phyloP scores from a whole-genome alignment of 2,888 invertebrate genomes.

The Xestia xanthographa region DNA sequence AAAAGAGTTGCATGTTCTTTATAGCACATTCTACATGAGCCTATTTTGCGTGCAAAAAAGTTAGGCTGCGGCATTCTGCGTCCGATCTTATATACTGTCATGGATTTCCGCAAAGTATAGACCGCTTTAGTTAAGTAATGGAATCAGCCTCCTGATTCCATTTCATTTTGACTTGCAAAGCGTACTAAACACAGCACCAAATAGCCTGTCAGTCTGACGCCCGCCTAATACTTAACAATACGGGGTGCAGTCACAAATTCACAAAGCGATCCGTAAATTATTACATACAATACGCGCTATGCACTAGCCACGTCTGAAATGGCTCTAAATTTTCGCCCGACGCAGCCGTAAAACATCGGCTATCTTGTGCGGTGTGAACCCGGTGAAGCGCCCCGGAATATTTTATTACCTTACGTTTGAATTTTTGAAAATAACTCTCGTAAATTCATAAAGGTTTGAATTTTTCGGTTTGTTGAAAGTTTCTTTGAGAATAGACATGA shows the following conservation, averaged over 20 bases:
- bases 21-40: too few relatives aligned
- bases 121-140: too few relatives aligned
- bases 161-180: not conserved
- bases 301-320: conserved; percentile 54
- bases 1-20: too few relatives aligned
- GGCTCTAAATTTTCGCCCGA: conserved; percentile 53
- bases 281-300: conserved; percentile 53
- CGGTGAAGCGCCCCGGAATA: conserved; percentile 51
- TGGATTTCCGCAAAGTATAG: not conserved
- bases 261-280: conserved; percentile 62
- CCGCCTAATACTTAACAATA: conserved; percentile 29
- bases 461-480: not conserved
- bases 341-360: conserved; percentile 58
- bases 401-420: conserved; percentile 58
- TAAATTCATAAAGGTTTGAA: conserved; percentile 25
- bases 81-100: too few relatives aligned
- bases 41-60: too few relatives aligned
- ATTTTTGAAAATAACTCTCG: conserved; percentile 59
- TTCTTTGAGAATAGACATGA: conserved; percentile 6
- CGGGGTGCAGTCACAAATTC: conserved; percentile 39
- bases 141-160: not conserved
- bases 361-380: conserved; percentile 61
- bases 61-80: too few relatives aligned
- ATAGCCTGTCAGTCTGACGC: conserved; percentile 16
- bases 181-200: not conserved